These are phyloP conservation scores for Enteromius unitaeniatus DNA, from an alignment of 2,797 vertebrate genomes.

Conservation along the genomic window DNA sequence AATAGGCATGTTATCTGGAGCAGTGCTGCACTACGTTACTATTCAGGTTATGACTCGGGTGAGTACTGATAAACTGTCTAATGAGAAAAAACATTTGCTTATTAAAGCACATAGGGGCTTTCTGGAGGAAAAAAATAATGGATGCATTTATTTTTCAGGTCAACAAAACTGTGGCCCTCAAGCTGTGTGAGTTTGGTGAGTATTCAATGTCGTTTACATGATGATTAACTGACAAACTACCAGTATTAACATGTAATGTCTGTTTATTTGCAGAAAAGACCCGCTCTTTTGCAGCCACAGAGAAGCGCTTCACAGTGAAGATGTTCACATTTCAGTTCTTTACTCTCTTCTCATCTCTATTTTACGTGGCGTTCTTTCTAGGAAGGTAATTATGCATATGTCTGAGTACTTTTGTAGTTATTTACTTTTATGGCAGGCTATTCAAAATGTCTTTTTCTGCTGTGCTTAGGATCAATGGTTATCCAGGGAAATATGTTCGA, in stretches of 20 bases:
- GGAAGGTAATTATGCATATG: conserved; percentile 83
- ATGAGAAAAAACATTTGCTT: neutral
- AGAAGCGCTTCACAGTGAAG: conserved; percentile 90
- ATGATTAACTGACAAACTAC: neutral
- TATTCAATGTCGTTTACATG: conserved; percentile 2
- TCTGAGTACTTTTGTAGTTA: neutral
- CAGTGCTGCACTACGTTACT: conserved; percentile 87
- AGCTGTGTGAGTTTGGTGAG: conserved; percentile 87
- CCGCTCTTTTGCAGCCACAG: conserved; percentile 82
- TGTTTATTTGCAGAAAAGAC: conserved; percentile 80
- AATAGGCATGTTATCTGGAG: conserved; percentile 81
- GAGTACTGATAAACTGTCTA: neutral
- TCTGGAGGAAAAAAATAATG: neutral
- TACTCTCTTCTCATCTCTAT: conserved; percentile 91
- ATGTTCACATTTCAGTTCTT: conserved; percentile 98
- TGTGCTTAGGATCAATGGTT: conserved; percentile 89
- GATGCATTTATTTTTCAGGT: conserved; percentile 72
- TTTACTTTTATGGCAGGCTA: neutral
- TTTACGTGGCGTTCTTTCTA: conserved; percentile 94
- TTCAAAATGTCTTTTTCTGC: conserved; percentile 19
- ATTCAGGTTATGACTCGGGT: conserved; percentile 78
- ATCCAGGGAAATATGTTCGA: conserved; percentile 89
- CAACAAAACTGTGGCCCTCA: conserved; percentile 82
- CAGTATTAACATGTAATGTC: neutral
- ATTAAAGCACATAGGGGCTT: neutral